Percentiles rank a stretch among this genome's conserved stretches.
phyloP scores from a whole-genome alignment of 2,113 vertebrate genomes.

The Choloepus hoffmanni region DNA sequence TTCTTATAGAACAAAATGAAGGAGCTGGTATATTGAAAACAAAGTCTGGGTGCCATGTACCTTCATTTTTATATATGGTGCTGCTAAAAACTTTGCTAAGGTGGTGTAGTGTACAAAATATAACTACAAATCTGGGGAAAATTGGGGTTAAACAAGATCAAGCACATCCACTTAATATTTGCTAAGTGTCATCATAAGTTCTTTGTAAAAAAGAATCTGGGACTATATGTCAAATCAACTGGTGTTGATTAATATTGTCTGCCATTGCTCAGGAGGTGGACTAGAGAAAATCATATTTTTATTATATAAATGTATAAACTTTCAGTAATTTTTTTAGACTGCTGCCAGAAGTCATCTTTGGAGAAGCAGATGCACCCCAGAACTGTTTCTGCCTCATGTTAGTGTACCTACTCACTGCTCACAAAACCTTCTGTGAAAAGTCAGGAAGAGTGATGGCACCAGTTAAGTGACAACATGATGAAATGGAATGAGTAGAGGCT shows the following conservation, averaged over 20 bases:
- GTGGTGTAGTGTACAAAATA: background rate
- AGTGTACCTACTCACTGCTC: background rate
- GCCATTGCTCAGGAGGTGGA: background rate
- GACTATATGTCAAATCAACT: background rate
- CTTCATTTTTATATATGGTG: background rate
- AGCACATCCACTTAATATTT: background rate
- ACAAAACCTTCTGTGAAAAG: background rate
- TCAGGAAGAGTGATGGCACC: background rate
- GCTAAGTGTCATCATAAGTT: background rate
- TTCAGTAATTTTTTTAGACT: background rate
- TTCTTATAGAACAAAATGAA: slow-evolving; percentile 23
- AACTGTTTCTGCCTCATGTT: background rate
- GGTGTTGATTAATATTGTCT: background rate
- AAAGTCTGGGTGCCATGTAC: background rate
- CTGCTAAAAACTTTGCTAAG: background rate
- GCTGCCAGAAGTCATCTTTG: background rate
- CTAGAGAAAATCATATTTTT: background rate
- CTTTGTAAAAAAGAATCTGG: background rate
- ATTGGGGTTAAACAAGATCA: background rate
- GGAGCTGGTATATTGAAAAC: background rate
- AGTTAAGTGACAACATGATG: background rate
- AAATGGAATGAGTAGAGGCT: background rate
- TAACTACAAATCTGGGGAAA: background rate
- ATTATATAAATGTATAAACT: background rate
- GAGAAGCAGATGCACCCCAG: background rate